Base-by-base conservation (phyloP, 2,113 vertebrate genomes). In the Perca schrenkii region DNA sequence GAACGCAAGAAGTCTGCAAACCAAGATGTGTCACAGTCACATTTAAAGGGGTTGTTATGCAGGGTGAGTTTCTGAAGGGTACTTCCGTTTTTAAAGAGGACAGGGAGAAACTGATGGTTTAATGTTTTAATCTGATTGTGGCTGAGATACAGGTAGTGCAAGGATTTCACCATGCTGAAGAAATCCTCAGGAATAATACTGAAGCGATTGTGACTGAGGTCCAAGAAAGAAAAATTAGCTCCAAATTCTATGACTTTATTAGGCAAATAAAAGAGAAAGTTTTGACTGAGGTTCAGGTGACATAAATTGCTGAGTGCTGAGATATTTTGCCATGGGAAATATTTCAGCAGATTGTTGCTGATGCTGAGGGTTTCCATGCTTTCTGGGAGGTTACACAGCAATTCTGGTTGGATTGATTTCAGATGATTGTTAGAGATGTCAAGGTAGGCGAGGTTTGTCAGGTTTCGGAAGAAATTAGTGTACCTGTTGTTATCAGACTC, bases 151-250 rank as follows among this genome's bases (percentile, higher is more conserved):
- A 96, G 88, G 62, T 76, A 69, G 31, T 52, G 73, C 64, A 96
- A 80, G 0, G 82, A 56, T 1, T 31, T 82, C 0, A 79, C 53
- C 0, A 70, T 8, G 0, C 84, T 91, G 12, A 97, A 96, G 88
- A 97, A 97, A 4, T 68, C 61, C 46, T 91, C 84, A 0, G 96
- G 94, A 64, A 97, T 85, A 0, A 56, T 78, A 72, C n/a, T 86
- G 6, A 97, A 83, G 43, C 21, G 49, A 4, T 97, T 97, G 83
- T 90, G 58, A 7, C 95, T 96, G 47, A 97, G 94, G 85, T 97
- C 95, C 86, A 97, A 85, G 57, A 67, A 54, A 34, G 61, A 69
- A 28, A 96, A 88, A 16, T 77, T 77, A 6, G 6, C 34, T 53
- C 91, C 89, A 86, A 95, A 94, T 31, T 71, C 1, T n/a, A 89